phyloP scores from a whole-genome alignment of 2,113 vertebrate species.

The Dasyprocta punctata region DNA sequence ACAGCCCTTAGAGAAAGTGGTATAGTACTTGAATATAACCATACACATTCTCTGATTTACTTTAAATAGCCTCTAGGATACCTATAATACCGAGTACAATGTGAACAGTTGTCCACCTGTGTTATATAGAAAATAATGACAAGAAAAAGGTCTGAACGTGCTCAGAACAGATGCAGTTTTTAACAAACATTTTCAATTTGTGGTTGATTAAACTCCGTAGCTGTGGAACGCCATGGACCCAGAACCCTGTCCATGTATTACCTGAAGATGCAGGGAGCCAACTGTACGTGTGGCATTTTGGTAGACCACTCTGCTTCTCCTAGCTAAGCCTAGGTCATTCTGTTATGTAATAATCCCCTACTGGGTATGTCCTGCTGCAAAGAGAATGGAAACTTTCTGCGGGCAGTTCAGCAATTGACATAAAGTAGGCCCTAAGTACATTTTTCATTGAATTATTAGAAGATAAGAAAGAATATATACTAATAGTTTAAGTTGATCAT shows the following conservation, averaged over 20 bases:
- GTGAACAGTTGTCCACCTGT: neutral
- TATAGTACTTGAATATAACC: neutral
- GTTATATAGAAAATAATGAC: neutral
- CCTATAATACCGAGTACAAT: neutral
- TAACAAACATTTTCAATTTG: neutral
- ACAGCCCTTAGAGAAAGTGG: neutral
- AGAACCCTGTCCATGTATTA: neutral
- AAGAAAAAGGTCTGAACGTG: neutral
- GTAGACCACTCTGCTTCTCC: neutral
- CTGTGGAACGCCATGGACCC: neutral
- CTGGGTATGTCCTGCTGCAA: neutral
- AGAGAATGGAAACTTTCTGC: neutral
- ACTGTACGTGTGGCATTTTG: neutral
- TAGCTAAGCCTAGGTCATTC: neutral
- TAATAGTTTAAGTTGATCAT: conserved; percentile 31
- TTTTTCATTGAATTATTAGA: conserved; percentile 29
- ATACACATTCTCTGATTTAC: neutral
- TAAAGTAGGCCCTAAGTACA: neutral
- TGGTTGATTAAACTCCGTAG: neutral
- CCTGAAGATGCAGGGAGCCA: neutral
- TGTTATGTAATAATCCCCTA: neutral
- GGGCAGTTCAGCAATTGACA: neutral
- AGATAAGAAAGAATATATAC: neutral
- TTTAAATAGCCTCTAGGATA: neutral
- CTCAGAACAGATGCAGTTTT: neutral